phyloP scores from a whole-genome alignment of 1,140 invertebrate genomes.

The Sycophaga agraensis region DNA sequence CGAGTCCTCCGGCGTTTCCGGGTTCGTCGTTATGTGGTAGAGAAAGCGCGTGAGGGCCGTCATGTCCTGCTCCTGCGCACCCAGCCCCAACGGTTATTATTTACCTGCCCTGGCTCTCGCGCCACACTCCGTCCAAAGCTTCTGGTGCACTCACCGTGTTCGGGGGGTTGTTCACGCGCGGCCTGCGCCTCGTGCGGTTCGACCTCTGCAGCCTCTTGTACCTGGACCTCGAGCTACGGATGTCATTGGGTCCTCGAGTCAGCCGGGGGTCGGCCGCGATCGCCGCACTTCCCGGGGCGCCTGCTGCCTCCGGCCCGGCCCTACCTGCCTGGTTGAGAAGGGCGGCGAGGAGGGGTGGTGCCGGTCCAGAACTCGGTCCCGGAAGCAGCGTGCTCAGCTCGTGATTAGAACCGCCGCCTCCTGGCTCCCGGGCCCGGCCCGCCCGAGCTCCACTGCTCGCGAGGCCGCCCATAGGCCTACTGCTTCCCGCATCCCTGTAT shows the following conservation, averaged over 20 bases:
- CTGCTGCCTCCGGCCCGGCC: not conserved
- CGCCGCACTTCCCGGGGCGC: conserved; percentile 28
- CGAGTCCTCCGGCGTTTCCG: conserved; percentile 84
- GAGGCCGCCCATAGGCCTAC: not conserved
- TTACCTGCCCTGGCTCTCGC: no score
- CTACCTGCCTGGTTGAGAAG: conserved; percentile 58
- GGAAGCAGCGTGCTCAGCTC: conserved; percentile 66
- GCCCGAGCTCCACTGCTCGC: not conserved
- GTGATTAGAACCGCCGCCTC: conserved; percentile 57
- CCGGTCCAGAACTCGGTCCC: conserved; percentile 47
- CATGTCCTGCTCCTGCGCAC: conserved; percentile 37
- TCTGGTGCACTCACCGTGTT: no score
- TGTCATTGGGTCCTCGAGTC: not conserved
- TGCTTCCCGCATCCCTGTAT: no score
- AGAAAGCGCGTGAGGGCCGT: conserved; percentile 40
- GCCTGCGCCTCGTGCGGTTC: conserved; percentile 5
- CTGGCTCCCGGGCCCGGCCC: not conserved
- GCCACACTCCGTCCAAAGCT: no score
- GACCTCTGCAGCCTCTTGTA: conserved; percentile 14
- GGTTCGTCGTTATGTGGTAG: conserved; percentile 75
- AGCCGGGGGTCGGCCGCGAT: conserved; percentile 7
- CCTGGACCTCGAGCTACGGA: not conserved
- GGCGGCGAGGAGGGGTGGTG: conserved; percentile 64
- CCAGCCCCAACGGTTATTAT: not conserved
- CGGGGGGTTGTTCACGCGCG: not conserved